Base-by-base conservation (phyloP, 2,113 vertebrate species). In the Sorex araneus region DNA sequence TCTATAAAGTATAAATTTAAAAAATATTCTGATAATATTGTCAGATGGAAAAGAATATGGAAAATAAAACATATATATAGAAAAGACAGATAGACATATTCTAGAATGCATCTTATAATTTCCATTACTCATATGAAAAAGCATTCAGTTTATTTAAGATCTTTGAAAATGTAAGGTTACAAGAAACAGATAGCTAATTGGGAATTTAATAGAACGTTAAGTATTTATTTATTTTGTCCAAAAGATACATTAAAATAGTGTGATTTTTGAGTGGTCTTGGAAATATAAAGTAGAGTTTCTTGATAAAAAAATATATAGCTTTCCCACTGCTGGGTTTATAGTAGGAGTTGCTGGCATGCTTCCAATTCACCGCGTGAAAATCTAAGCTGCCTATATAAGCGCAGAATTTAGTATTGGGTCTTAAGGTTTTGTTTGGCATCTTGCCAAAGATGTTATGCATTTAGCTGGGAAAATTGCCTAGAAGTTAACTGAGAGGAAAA, bases 401-500 rank as follows among this genome's bases (percentile, higher is more conserved):
- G 97, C 94, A 97, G 98, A 98, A 98, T 98, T 98, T 97, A 98
- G 97, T 95, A 74, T 97, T 97, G 97, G 97, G 97, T 97, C 97
- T 98, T 98, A 98, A 98, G 98, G 97, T 98, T 98, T 98, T 97
- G 96, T 96, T 98, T 98, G 98, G 98, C 97, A 13, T 85, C 16
- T 97, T 97, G 98, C 98, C 98, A 98, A 97, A 97, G 97, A 98
- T 98, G 98, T 98, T 98, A 98, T 98, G 98, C 98, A 98, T 98
- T 98, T 98, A 98, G 97, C 98, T 98, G 98, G 98, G 98, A 98
- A 98, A 98, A 98, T 98, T 98, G 98, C 98, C 98, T 98, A 97
- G 97, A 98, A 98, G 98, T 98, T 98, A 98, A 98, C 98, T 98
- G 98, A 98, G 98, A 98, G 98, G 98, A 98, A 98, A 98, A 98